Base-by-base conservation (phyloP, 2,113 vertebrate species). In the Podilymbus podiceps region DNA sequence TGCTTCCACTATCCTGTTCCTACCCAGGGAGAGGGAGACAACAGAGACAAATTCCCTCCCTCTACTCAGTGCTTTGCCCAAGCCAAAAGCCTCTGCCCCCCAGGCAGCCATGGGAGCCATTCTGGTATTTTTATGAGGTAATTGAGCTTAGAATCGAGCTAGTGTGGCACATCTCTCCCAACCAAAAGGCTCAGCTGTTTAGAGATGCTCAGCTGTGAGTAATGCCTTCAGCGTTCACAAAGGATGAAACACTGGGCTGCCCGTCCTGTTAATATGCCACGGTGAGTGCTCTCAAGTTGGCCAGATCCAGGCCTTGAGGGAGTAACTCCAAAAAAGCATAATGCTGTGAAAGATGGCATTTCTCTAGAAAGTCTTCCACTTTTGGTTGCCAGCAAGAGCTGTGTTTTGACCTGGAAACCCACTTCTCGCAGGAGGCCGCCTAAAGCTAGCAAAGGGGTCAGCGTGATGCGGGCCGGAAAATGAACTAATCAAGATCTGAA, bases 131-230 rank as follows among this genome's bases (percentile, higher is more conserved):
- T 89, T 72, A 81, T n/a, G 90, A 88, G 71, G 47, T 96, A 97
- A 97, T 93, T 95, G 92, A 96, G 89, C 79, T 95, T 82, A 88
- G 92, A 96, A 96, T 90, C 94, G 90, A 96, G 35, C 88, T 82
- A 58, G 77, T 60, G 80, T 89, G 91, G 82, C 91, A 95, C 69
- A 85, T 95, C n/a, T 87, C 77, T 85, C 87, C 84, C 82, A 71
- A 95, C 73, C 91, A 88, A 95, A 87, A 88, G 88, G 79, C 88
- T 95, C 95, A 96, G 91, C 92, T 95, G 92, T 94, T 96, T 93
- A 44, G 88, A 95, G 47, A 96, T 47, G 52, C 28, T 95, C 86
- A 91, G 76, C 73, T 90, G 86, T 91, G 74, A 92, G 79, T 94
- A 95, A 95, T 89, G 96, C 88, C 95, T 88, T 95, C 95, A 94